phyloP scores from a whole-genome alignment of 2,888 invertebrate genomes.

The Rapana venosa region DNA sequence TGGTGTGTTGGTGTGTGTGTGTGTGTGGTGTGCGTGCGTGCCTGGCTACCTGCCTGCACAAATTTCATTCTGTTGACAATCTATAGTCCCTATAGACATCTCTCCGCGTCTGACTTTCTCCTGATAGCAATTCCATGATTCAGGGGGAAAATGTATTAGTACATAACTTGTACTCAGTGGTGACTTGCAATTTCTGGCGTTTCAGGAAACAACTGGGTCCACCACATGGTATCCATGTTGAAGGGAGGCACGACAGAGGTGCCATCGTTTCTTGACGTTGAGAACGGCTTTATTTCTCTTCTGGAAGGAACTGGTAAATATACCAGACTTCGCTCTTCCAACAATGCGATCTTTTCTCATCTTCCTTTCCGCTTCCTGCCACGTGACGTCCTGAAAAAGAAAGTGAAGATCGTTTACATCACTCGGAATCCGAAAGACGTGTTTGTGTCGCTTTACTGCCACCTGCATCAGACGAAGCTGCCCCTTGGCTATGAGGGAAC shows the following conservation, averaged over 20 bases:
- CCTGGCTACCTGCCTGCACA: no score
- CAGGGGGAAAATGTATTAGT: no score
- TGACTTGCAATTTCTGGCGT: background rate
- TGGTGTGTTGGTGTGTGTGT: background rate
- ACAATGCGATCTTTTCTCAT: background rate
- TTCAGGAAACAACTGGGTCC: conserved; percentile 41
- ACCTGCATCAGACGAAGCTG: background rate
- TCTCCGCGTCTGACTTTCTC: no score
- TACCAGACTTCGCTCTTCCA: background rate
- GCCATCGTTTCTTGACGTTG: background rate
- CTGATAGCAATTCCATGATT: no score
- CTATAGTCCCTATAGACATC: no score
- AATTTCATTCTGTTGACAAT: no score
- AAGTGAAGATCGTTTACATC: conserved; percentile 42
- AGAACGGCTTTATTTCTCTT: background rate
- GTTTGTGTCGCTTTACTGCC: conserved; percentile 45
- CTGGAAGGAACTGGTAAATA: background rate
- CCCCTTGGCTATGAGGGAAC: conserved; percentile 43
- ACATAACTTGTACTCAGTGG: no score
- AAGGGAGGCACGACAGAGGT: conserved; percentile 25
- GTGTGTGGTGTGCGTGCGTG: background rate
- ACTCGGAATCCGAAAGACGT: conserved; percentile 50
- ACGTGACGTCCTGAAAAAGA: conserved; percentile 44
- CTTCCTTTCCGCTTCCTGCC: conserved; percentile 48
- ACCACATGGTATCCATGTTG: conserved; percentile 39